Evolutionary conservation across 1,140 invertebrate genomes (phyloP).

Genomic region (Euschistus heros): DNA sequence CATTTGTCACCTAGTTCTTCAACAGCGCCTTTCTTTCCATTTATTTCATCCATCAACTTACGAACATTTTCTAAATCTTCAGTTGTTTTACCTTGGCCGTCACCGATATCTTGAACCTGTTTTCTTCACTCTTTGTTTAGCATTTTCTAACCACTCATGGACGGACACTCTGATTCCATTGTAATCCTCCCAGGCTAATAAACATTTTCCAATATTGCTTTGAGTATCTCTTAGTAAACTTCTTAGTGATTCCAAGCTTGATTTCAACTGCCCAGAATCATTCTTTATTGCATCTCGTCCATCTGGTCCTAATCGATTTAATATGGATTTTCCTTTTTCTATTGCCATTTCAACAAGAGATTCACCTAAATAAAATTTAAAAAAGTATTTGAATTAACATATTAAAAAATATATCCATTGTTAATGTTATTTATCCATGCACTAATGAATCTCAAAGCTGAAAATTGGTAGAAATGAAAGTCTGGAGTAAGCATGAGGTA

Average conservation of each 20-base stretch:
- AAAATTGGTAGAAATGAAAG: too few species aligned
- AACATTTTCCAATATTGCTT: slow-evolving; percentile 63
- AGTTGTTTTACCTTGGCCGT: slow-evolving; percentile 66
- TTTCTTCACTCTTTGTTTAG: slow-evolving; percentile 9
- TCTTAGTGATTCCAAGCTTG: slow-evolving; percentile 78
- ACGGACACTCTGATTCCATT: slow-evolving; percentile 61
- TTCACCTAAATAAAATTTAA: slow-evolving; percentile 42
- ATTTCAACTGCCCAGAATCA: slow-evolving; percentile 72
- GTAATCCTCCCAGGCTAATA: slow-evolving; percentile 80
- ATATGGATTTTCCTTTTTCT: slow-evolving; percentile 63
- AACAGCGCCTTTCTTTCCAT: slow-evolving; percentile 59
- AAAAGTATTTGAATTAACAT: too few species aligned
- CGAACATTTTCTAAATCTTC: slow-evolving; percentile 68
- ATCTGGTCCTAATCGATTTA: slow-evolving; percentile 70
- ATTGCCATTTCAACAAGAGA: slow-evolving; percentile 59
- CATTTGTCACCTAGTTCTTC: slow-evolving; percentile 79
- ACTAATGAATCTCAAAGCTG: too few species aligned
- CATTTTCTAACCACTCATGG: slow-evolving; percentile 58
- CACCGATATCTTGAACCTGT: slow-evolving; percentile 40
- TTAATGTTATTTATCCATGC: too few species aligned
- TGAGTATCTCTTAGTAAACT: slow-evolving; percentile 68
- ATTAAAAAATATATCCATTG: too few species aligned
- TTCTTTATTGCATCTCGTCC: slow-evolving; percentile 75
- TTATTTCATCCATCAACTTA: slow-evolving; percentile 61
- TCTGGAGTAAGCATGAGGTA: too few species aligned